Evolutionary conservation across 2,888 invertebrate species (phyloP).

Genomic region (Axea sp.): DNA sequence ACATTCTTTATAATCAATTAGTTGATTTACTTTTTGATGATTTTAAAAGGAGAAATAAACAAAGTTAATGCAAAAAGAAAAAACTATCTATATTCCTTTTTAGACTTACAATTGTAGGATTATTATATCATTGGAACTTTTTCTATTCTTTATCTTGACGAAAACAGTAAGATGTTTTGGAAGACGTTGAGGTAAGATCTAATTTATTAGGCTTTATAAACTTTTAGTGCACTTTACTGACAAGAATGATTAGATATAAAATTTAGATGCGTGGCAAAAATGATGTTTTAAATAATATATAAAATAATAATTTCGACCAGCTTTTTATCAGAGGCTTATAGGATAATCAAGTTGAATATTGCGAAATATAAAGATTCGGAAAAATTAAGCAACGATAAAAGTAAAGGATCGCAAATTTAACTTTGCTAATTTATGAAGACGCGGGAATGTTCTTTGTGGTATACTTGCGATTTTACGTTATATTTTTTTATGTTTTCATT

Average conservation of each 20-base stretch:
- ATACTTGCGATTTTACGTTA: not conserved
- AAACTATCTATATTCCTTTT: not conserved
- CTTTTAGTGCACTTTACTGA: not conserved
- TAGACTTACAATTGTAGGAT: conserved; percentile 13
- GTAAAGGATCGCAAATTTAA: conserved; percentile 20
- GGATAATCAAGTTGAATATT: conserved; percentile 32
- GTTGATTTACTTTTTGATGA: too few relatives aligned
- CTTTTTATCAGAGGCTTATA: conserved; percentile 25
- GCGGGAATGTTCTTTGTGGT: not conserved
- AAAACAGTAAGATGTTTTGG: conserved; percentile 1
- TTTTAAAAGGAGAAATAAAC: too few relatives aligned
- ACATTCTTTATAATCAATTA: too few relatives aligned
- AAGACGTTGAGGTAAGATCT: conserved; percentile 16
- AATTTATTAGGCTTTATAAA: conserved; percentile 10
- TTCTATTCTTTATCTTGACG: conserved; percentile 11
- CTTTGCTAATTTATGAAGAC: conserved; percentile 41
- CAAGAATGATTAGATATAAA: conserved; percentile 34
- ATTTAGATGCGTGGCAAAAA: conserved; percentile 21
- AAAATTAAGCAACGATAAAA: conserved; percentile 13
- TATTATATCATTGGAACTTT: conserved; percentile 22
- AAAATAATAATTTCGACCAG: conserved; percentile 27
- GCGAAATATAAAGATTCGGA: conserved; percentile 19
- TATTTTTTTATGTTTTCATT: not conserved
- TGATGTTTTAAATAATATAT: conserved; percentile 29
- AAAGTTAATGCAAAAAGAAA: too few relatives aligned